Conservation (phyloP, 1,140 invertebrate species). For the Semibalanus balanoides region DNA sequence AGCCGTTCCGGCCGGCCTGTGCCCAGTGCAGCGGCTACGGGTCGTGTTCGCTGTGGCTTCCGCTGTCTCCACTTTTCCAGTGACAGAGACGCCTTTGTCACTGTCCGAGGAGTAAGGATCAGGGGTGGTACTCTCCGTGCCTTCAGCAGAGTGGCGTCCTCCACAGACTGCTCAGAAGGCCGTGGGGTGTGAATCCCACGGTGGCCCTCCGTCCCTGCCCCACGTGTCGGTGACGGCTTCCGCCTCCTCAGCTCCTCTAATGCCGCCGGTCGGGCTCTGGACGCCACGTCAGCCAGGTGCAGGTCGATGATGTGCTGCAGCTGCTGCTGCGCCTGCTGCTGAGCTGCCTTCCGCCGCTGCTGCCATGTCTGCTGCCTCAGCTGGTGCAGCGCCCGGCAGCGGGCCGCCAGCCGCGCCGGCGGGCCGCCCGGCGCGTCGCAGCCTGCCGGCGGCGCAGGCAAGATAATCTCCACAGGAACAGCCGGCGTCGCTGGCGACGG, state of each 20-base stretch:
- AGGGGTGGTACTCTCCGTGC: too few relatives aligned
- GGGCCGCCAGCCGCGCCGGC: too few relatives aligned
- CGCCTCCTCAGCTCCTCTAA: neutral
- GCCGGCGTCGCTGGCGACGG: too few relatives aligned
- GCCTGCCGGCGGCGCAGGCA: neutral
- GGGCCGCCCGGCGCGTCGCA: neutral
- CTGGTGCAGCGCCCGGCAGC: neutral
- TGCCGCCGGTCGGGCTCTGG: too few relatives aligned
- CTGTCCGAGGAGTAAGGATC: neutral
- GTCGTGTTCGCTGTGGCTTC: too few relatives aligned
- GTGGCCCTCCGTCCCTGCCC: too few relatives aligned
- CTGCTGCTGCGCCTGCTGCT: neutral
- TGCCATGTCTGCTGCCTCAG: neutral
- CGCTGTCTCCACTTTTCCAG: too few relatives aligned
- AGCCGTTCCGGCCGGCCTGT: too few relatives aligned
- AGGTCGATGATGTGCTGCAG: neutral
- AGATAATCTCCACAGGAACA: neutral
- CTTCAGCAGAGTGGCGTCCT: neutral
- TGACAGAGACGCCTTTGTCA: neutral
- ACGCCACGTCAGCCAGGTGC: neutral
- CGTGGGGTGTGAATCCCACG: too few relatives aligned
- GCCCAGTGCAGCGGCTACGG: too few relatives aligned
- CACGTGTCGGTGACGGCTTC: neutral
- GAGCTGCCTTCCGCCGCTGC: too few relatives aligned
- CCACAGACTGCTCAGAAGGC: neutral